Base-by-base conservation (phyloP, 2,113 vertebrate genomes). In the Rhea americana region DNA sequence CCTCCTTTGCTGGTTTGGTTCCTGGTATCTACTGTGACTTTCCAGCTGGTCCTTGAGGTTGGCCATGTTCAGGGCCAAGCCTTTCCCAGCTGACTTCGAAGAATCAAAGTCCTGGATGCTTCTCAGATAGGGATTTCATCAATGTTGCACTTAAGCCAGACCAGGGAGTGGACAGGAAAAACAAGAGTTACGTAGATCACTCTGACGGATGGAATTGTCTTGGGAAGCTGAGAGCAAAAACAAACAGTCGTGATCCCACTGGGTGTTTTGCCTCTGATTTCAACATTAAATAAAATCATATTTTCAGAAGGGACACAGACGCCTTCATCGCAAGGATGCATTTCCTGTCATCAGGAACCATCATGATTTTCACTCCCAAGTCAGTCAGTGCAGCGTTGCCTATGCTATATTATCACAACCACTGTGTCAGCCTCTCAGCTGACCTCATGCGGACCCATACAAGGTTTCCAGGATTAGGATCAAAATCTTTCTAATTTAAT, bases 321-420 rank as follows among this genome's bases (percentile, higher is more conserved):
- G 39, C 66, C 47, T 2, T 62, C 19, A 62, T 39, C 20, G 35
- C 47, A 22, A 68, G 1, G 7, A 20, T 39, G 8, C 9, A 84
- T 70, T 26, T 74, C 11, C 43, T 37, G 5, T 41, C 45, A 55
- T 65, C 22, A 72, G 9, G 18, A 56, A 22, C 11, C 24, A 32
- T 21, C 32, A 50, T 3, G 15, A 48, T 51, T 85, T 74, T 62
- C 30, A 62, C 16, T 48, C 45, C 51, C 26, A 26, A n/a, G 32
- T 26, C 21, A 35, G 58, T 73, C 7, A 2, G 4, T 70, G 8
- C 51, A 62, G 24, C 9, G 7, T 6, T 47, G 7, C 21, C 43
- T 6, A 2, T 55, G 10, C 43, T 45, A 25, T 1, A 20, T 1
- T 65, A 10, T 43, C 13, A 8, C 9, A 62, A 32, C 2, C 6